Base-by-base conservation (phyloP, 2,113 vertebrate genomes). In the Hippocampus comes region DNA sequence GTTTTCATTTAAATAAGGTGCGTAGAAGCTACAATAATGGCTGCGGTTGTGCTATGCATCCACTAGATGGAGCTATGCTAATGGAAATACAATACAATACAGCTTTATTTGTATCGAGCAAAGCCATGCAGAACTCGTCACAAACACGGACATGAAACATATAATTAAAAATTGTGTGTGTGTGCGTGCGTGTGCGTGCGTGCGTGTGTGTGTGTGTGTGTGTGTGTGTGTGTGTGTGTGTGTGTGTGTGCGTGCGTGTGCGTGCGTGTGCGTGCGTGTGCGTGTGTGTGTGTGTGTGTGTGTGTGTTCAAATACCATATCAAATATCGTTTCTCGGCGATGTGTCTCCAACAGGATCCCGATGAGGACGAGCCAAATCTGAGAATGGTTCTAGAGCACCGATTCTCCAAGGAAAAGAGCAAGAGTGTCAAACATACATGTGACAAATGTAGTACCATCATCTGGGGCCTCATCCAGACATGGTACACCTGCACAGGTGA, bases 401-500 rank as follows among this genome's bases (percentile, higher is more conserved):
- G 97, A 15, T 99, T 99, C 89, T 95, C 95, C 74, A 99, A 99
- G 85, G 96, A 98, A 84, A 98, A 97, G 92, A 98, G 97, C 90
- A 98, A 98, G 84, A 97, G 97, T 0, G 96, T 98, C 43, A 98
- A 98, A 89, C 96, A 98, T 80, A 95, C 93, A 15, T 99, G 97
- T 59, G 97, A 99, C 89, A 98, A 96, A 78, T 99, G 97, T 83
- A 97, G 93, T 84, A 78, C 95, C 65, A 93, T 97, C 81, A 98
- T 99, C 84, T 99, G 97, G 97, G 97, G 97, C 17, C 95, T 99
- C 63, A 95, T 99, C 74, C 97, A 99, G 92, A 98, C 97, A 53
- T 99, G 97, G 97, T 99, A 99, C 75, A 99, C 96, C 56, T 99
- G 97, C 83, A 96, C 97, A 94, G 97, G 97, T 99, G 68, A 87